Conservation (phyloP, 2,797 vertebrate species). For the Melanogrammus aeglefinus region DNA sequence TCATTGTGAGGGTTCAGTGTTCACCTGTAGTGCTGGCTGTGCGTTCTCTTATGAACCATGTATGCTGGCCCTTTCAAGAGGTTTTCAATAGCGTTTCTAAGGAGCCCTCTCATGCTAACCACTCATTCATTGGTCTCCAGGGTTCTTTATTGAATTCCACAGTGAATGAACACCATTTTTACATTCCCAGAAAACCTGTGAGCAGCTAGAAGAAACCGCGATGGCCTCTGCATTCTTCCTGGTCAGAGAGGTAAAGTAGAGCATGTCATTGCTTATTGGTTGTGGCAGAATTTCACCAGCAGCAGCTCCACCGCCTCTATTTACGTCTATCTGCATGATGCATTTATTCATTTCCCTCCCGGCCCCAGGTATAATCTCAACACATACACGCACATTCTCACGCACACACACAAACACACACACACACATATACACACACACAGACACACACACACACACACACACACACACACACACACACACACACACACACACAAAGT, state of each 20-base stretch:
- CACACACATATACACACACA: neutral
- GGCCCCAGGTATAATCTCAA: neutral
- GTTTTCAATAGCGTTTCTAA: too few species aligned
- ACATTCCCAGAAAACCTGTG: neutral
- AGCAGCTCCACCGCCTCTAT: constrained; percentile 20
- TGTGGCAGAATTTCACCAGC: constrained; percentile 5
- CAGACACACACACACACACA: neutral
- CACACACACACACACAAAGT: too few species aligned
- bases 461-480: too few species aligned
- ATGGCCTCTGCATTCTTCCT: neutral
- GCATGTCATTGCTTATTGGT: constrained; percentile 1
- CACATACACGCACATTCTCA: neutral
- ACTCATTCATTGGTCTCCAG: neutral
- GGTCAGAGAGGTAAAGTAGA: neutral
- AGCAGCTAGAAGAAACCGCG: neutral
- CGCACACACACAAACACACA: constrained; percentile 4
- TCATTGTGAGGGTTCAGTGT: too few species aligned
- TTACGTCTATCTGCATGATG: constrained; percentile 39
- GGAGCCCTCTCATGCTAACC: neutral
- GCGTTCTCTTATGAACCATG: too few species aligned
- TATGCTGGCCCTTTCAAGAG: too few species aligned
- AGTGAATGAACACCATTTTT: neutral
- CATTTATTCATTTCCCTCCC: neutral
- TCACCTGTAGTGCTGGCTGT: too few species aligned
- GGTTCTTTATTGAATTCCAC: neutral